Evolutionary conservation across 2,113 vertebrate genomes (phyloP).

Genomic region (Terrapene triunguis): DNA sequence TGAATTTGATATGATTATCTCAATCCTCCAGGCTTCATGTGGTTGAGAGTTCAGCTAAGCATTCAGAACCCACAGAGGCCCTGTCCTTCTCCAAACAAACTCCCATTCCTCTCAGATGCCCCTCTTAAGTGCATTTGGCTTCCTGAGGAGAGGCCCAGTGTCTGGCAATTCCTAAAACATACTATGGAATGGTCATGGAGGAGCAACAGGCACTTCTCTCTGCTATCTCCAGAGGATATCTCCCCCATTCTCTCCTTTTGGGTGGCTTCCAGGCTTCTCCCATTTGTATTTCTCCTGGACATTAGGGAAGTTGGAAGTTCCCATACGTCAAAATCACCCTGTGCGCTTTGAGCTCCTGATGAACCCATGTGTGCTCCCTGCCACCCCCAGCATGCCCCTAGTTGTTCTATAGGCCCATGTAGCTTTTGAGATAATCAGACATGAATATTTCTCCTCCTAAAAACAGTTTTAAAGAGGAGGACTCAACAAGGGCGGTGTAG

Average conservation of each 20-base stretch:
- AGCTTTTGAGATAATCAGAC: constrained; percentile 46
- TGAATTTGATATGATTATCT: neutral
- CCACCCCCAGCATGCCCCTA: neutral
- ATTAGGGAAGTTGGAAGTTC: neutral
- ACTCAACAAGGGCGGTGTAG: constrained; percentile 12
- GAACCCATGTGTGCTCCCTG: constrained; percentile 20
- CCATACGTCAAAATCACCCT: neutral
- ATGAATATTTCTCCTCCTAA: constrained; percentile 22
- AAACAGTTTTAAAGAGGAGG: constrained; percentile 41
- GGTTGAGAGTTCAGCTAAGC: neutral
- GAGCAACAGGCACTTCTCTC: neutral
- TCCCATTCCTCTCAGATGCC: neutral
- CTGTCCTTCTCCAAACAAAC: neutral
- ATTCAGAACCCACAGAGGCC: neutral
- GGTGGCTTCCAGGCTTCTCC: neutral
- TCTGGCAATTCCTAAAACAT: neutral
- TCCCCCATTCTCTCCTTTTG: neutral
- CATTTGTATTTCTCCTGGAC: neutral
- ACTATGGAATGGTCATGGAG: neutral
- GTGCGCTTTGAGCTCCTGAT: neutral
- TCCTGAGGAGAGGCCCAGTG: neutral
- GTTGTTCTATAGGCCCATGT: neutral
- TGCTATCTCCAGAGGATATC: neutral
- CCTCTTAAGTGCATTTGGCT: neutral
- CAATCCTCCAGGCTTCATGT: neutral